phyloP scores from a whole-genome alignment of 2,797 vertebrate genomes.

The Gastrophryne carolinensis region DNA sequence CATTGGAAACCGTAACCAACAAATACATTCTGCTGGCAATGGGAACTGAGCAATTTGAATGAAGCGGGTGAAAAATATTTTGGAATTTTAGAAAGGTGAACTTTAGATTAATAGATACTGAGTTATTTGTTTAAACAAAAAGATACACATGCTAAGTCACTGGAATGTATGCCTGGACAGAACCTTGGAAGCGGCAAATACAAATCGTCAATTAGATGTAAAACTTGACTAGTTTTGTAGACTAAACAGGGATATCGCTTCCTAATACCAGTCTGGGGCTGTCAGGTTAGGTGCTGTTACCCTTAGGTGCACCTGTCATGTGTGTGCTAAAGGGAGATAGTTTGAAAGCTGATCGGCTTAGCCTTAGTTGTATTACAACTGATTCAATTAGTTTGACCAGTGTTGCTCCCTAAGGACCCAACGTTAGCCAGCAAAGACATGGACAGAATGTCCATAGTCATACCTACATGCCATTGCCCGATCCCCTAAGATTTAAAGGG shows the following conservation, averaged over 20 bases:
- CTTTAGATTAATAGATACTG: constrained; percentile 39
- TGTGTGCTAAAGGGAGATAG: neutral
- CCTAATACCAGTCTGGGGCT: neutral
- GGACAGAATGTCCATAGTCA: too few species aligned
- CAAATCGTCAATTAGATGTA: neutral
- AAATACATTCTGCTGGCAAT: constrained; percentile 2
- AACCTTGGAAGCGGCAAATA: neutral
- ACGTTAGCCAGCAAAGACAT: too few species aligned
- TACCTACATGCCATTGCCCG: too few species aligned
- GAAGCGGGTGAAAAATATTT: constrained; percentile 44
- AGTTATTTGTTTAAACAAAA: constrained; percentile 30
- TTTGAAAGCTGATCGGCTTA: neutral
- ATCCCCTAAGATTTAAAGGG: too few species aligned
- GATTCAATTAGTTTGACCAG: too few species aligned
- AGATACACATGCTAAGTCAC: neutral
- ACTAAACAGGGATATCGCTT: constrained; percentile 37
- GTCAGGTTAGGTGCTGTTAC: neutral
- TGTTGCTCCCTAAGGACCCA: too few species aligned
- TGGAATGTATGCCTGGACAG: neutral
- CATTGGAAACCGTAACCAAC: constrained; percentile 10
- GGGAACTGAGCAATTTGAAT: neutral
- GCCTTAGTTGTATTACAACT: too few species aligned
- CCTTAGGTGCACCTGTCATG: neutral
- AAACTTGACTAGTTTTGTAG: constrained; percentile 2
- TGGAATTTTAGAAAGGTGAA: constrained; percentile 53